Conservation (phyloP, 2,113 vertebrate species). For the Melanostigma gelatinosum region DNA sequence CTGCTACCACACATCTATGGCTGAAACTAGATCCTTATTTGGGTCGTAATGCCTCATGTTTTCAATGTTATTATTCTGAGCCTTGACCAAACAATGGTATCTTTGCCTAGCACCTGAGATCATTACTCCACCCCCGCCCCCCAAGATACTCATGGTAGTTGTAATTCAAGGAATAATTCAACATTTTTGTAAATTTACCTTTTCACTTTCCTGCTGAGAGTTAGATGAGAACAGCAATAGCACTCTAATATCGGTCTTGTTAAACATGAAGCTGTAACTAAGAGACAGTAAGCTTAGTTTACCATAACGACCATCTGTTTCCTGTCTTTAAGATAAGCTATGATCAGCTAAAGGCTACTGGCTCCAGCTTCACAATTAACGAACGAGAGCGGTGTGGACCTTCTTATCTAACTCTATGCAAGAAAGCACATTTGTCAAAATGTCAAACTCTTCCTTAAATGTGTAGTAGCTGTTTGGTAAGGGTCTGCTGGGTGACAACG, state of each 20-base stretch:
- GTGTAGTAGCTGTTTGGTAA: slow-evolving; percentile 7
- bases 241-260: neutral
- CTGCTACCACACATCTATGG: slow-evolving; percentile 26
- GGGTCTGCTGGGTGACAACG: neutral
- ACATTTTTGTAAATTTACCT: neutral
- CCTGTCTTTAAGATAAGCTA: slow-evolving; percentile 14
- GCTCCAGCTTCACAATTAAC: neutral
- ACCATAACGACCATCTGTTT: neutral
- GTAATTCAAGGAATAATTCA: neutral
- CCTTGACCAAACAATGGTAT: slow-evolving; percentile 11
- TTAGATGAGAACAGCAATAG: neutral
- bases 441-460: slow-evolving; percentile 9
- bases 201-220: too few species aligned
- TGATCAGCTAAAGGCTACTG: neutral
- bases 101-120: neutral
- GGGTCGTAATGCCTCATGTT: neutral
- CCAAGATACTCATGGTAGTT: neutral
- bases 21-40: slow-evolving; percentile 25
- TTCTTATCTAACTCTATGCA: neutral
- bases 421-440: slow-evolving; percentile 15
- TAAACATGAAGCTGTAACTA: neutral
- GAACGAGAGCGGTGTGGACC: neutral
- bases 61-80: neutral
- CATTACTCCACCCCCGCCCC: neutral
- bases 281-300: neutral